Evolutionary conservation across 1,140 invertebrate genomes (phyloP), one percentile per base, ranked within the genome.

Genomic region (Cydia strobilella): DNA sequence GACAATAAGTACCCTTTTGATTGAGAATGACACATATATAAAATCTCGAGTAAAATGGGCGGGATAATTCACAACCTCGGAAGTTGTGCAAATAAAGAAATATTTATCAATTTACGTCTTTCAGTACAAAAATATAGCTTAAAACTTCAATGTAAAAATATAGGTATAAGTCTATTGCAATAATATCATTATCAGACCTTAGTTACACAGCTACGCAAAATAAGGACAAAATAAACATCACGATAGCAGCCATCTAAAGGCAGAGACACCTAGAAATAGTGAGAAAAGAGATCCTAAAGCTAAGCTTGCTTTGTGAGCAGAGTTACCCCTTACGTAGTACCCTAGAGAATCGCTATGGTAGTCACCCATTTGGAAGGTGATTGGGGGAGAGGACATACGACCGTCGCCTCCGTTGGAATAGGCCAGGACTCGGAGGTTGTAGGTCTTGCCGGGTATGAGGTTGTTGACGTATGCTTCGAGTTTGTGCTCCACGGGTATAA

Each of bases 391-490:
- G 65, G 98, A 99, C 97, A 99, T 99, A 73, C 98, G 95, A 0
- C 98, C 98, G 88, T 99, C 98, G 0, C 98, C 98, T 31, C 98
- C 98, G 79, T 97, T 96, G 27, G 98, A 99, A 92, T 95, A 99
- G 0, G 97, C 98, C 9, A 99, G 94, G 0, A 99, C 97, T 88
- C 98, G 94, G 82, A 99, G 94, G 80, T 96, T 95, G 85, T 99
- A 99, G 0, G 95, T 94, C 90, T 98, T 98, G 23, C 97, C 97
- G 1, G 97, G 97, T 5, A 96, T 96, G 9, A 99, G 93, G 84
- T 96, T 96, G 5, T 90, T 93, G 10, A 99, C 96, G 78, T 95
- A 95, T 0, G 96, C 95, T 86, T 98, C 96, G 3, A 98, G 93
- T 81, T 96, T 96, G 13, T 95, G 94, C 63, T 97, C 97, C 76